A percentile compares a stretch with the other conserved stretches of the same genome.
Evolutionary conservation across 30 jellyfish, hydroid and myxozoan species (phyloP).

Genomic region (Chironex yamaguchii): DNA sequence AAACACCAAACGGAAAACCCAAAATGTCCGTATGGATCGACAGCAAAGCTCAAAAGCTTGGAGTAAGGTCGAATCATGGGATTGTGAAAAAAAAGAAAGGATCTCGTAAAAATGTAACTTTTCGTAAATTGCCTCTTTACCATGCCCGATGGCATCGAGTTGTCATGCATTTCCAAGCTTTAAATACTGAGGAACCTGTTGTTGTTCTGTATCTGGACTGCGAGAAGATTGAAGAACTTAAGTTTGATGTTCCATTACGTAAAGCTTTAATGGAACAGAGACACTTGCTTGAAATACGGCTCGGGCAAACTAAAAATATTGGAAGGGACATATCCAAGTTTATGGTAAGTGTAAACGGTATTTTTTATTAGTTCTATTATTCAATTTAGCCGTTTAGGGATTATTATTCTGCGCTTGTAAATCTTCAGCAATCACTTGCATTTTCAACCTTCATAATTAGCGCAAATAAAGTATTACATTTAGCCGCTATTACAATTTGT

Average conservation of each 20-base stretch:
- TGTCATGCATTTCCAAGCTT: slow-evolving; percentile 66
- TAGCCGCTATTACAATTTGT: too few species aligned
- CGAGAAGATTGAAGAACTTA: slow-evolving; percentile 68
- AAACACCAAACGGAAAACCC: slow-evolving; percentile 69
- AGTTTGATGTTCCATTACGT: slow-evolving; percentile 67
- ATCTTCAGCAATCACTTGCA: too few species aligned
- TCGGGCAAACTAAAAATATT: slow-evolving; percentile 78
- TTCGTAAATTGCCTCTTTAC: slow-evolving; percentile 79
- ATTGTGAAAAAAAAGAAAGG: slow-evolving; percentile 49
- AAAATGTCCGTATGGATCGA: slow-evolving; percentile 87
- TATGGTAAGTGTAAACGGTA: slow-evolving; percentile 74
- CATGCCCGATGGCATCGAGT: slow-evolving; percentile 94
- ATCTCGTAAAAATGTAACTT: slow-evolving; percentile 14
- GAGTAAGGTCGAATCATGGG: slow-evolving; percentile 80
- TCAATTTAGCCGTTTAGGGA: neutral
- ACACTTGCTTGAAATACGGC: slow-evolving; percentile 68
- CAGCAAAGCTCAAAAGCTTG: slow-evolving; percentile 81
- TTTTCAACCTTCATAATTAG: too few species aligned
- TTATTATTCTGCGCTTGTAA: too few species aligned
- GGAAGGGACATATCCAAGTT: slow-evolving; percentile 84
- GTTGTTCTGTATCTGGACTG: slow-evolving; percentile 89
- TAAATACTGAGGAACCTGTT: slow-evolving; percentile 71
- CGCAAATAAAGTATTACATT: too few species aligned
- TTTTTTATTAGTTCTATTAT: neutral
- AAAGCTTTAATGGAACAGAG: slow-evolving; percentile 73